Conservation (phyloP, 2,113 vertebrate genomes). For the Gobiocypris rarus region DNA sequence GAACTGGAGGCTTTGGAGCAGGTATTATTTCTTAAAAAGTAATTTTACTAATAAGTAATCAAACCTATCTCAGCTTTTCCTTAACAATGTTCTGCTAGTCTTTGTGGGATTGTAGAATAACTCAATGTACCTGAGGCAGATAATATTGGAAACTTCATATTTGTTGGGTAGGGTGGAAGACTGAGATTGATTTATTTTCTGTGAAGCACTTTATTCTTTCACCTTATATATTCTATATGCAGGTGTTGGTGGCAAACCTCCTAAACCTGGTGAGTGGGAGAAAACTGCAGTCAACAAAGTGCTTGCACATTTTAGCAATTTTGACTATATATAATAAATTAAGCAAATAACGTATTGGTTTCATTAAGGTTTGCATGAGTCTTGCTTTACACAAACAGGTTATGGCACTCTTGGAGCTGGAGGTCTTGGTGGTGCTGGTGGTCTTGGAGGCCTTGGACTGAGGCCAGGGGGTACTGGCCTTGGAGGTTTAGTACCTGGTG, state of each 20-base stretch:
- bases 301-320: not conserved
- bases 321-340: not conserved
- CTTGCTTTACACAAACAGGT: constrained; percentile 12
- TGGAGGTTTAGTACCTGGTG: constrained; percentile 36
- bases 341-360: not conserved
- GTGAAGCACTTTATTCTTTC: not conserved
- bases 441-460: constrained; percentile 29
- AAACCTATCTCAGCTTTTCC: not conserved
- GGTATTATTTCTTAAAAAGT: not conserved
- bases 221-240: not conserved
- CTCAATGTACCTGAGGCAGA: not conserved
- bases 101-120: not conserved
- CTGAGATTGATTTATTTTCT: not conserved
- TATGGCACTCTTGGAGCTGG: constrained; percentile 53
- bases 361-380: not conserved
- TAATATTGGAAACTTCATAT: not conserved
- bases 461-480: constrained; percentile 45
- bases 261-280: constrained; percentile 40
- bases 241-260: constrained; percentile 41
- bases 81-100: not conserved
- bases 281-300: not conserved
- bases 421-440: constrained; percentile 61
- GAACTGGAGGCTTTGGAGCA: constrained; percentile 60
- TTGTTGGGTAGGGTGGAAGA: not conserved
- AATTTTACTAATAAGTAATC: not conserved